Evolutionary conservation across 2,113 vertebrate genomes (phyloP).

Genomic region (Candoia aspera): DNA sequence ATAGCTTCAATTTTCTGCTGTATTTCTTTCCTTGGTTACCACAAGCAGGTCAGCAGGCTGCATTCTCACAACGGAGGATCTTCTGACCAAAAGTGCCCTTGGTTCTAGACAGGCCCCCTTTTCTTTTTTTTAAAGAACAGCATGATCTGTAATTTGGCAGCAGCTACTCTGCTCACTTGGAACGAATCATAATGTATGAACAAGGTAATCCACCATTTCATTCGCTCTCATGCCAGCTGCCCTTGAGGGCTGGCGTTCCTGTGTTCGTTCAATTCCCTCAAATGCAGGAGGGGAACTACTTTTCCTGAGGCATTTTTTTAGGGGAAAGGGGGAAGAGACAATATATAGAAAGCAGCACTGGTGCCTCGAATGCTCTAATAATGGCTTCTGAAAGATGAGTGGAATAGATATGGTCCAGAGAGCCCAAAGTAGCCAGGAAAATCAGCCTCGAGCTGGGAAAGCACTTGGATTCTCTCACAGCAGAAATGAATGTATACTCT

Average conservation of each 20-base stretch:
- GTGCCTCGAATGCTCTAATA: neutral
- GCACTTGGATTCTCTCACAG: neutral
- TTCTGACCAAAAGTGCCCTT: neutral
- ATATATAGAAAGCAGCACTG: neutral
- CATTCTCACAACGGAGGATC: neutral
- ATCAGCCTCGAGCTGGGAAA: neutral
- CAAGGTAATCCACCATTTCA: neutral
- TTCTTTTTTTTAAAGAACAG: neutral
- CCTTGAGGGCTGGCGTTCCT: neutral
- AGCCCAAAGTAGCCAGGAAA: neutral
- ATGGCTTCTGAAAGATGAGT: neutral
- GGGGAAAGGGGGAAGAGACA: neutral
- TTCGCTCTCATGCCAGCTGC: neutral
- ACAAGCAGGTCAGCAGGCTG: neutral
- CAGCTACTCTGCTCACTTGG: neutral
- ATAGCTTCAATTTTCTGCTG: neutral
- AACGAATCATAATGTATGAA: neutral
- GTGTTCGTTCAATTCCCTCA: neutral
- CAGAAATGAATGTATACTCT: neutral
- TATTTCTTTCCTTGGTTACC: neutral
- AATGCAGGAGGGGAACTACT: neutral
- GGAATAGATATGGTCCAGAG: neutral
- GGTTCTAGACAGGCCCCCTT: neutral
- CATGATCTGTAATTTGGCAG: constrained; percentile 2
- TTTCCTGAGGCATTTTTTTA: neutral